Conservation (phyloP, 23 tunicate genomes). For the Trididemnum clinides region DNA sequence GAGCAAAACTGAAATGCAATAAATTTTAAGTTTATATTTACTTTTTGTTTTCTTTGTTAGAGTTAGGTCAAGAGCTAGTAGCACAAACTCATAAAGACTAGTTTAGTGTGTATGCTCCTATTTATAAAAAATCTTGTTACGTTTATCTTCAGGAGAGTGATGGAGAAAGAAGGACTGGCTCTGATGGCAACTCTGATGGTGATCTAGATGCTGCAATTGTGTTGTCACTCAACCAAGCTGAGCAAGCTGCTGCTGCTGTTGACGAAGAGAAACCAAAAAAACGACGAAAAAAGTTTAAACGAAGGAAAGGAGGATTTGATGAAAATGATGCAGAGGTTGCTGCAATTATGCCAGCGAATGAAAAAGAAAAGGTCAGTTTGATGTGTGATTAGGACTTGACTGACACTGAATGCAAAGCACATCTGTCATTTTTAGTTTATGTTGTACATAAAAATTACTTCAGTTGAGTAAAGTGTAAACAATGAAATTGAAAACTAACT, state of each 20-base stretch:
- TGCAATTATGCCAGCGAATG: not conserved
- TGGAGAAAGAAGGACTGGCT: slow-evolving; percentile 20
- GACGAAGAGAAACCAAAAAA: slow-evolving; percentile 69
- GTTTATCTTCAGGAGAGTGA: slow-evolving; percentile 41
- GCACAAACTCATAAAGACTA: too few relatives aligned
- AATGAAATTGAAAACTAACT: too few relatives aligned
- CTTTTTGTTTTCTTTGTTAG: too few relatives aligned
- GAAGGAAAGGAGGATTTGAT: slow-evolving; percentile 18
- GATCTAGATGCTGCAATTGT: slow-evolving; percentile 32
- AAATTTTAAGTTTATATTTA: too few relatives aligned
- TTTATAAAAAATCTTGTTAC: not conserved
- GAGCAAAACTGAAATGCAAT: too few relatives aligned
- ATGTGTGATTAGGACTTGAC: not conserved
- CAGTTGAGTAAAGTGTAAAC: too few relatives aligned
- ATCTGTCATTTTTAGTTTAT: not conserved
- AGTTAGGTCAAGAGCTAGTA: too few relatives aligned
- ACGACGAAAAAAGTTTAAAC: slow-evolving; percentile 61
- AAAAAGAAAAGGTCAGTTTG: slow-evolving; percentile 16
- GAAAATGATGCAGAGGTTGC: slow-evolving; percentile 30
- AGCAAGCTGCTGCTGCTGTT: not conserved
- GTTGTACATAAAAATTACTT: not conserved
- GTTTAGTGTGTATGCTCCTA: not conserved
- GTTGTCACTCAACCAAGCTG: slow-evolving; percentile 2
- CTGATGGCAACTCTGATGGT: slow-evolving; percentile 55
- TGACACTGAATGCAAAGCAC: not conserved